Percentiles rank a stretch among this genome's conserved stretches.
phyloP scores from a whole-genome alignment of 2,113 vertebrate genomes.

The Sclerurus mexicanus region DNA sequence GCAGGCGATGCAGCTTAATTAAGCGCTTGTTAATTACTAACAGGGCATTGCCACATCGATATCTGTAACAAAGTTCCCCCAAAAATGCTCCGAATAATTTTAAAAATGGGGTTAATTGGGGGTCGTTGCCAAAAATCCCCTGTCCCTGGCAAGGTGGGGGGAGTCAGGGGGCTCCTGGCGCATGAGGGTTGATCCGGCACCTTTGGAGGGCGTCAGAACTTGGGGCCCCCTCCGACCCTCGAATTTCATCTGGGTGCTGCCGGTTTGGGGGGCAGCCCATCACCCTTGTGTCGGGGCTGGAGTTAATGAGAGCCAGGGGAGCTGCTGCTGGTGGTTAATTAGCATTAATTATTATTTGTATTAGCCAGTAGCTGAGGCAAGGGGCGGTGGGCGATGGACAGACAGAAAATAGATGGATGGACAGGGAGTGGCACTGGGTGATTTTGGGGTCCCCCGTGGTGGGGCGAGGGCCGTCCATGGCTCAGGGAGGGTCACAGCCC shows the following conservation, averaged over 20 bases:
- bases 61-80: neutral
- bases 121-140: neutral
- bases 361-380: neutral
- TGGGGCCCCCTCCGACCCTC: neutral
- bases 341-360: slow-evolving; percentile 39
- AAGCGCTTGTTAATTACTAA: slow-evolving; percentile 8
- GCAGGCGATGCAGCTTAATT: slow-evolving; percentile 3
- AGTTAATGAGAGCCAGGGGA: slow-evolving; percentile 47
- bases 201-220: neutral
- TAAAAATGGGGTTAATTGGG: neutral
- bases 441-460: neutral
- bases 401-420: fast-evolving
- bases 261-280: neutral
- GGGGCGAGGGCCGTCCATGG: neutral
- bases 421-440: fast-evolving
- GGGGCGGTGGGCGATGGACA: fast-evolving
- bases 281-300: neutral
- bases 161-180: fast-evolving
- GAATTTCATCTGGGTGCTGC: neutral
- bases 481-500: neutral
- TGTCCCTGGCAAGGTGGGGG: neutral
- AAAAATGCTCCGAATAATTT: neutral
- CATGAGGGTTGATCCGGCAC: neutral
- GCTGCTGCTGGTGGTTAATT: slow-evolving; percentile 5
- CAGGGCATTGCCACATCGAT: neutral